phyloP scores from a whole-genome alignment of 2,888 invertebrate species.

The Autographa pulchrina region DNA sequence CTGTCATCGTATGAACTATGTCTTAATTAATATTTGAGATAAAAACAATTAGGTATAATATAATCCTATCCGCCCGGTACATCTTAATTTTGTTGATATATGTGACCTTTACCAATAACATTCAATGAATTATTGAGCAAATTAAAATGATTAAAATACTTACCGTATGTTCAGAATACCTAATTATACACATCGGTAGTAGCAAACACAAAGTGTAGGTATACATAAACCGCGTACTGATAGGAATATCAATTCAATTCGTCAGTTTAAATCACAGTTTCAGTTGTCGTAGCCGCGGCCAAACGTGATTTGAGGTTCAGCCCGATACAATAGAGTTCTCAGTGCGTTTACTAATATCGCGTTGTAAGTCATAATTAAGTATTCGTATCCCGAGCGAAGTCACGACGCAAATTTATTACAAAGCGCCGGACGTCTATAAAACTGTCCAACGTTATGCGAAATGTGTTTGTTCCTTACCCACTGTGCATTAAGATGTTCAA shows the following conservation, averaged over 20 bases:
- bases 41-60: too few relatives aligned
- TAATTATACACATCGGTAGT: background rate
- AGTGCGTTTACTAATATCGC: slow-evolving; percentile 37
- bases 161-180: background rate
- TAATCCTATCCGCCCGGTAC: too few relatives aligned
- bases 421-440: slow-evolving; percentile 73
- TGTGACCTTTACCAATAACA: too few relatives aligned
- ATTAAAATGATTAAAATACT: background rate
- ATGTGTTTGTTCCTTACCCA: slow-evolving; percentile 69
- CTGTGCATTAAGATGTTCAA: slow-evolving; percentile 53
- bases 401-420: slow-evolving; percentile 65
- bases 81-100: too few relatives aligned
- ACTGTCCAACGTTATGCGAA: slow-evolving; percentile 70
- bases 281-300: slow-evolving; percentile 37
- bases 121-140: background rate
- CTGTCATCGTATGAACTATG: too few relatives aligned
- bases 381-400: slow-evolving; percentile 64
- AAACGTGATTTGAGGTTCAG: slow-evolving; percentile 42
- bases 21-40: too few relatives aligned
- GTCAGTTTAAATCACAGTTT: slow-evolving; percentile 48
- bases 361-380: slow-evolving; percentile 59
- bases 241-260: slow-evolving; percentile 47
- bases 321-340: slow-evolving; percentile 43
- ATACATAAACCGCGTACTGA: slow-evolving; percentile 36
- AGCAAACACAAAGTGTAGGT: background rate